These are phyloP conservation scores for Eueremaeus valkanovi DNA, from an alignment of 2,888 invertebrate genomes.

Conservation along the genomic window DNA sequence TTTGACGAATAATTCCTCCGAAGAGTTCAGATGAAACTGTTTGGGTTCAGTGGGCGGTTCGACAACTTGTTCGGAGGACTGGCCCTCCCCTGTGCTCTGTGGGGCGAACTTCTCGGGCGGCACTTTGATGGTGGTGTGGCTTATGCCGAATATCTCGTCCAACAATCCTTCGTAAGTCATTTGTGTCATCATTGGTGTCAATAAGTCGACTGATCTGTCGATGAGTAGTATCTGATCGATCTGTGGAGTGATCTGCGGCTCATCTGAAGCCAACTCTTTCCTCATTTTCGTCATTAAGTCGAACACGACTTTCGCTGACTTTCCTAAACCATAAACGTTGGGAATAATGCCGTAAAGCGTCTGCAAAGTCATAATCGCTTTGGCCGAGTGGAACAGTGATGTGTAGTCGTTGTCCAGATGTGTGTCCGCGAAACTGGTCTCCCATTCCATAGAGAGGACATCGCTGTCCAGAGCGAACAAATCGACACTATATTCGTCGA, in stretches of 20 bases:
- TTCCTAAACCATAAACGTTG: constrained; percentile 82
- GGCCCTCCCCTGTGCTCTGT: constrained; percentile 58
- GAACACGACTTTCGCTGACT: constrained; percentile 63
- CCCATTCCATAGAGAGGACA: constrained; percentile 84
- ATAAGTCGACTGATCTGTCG: constrained; percentile 84
- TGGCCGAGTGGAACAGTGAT: constrained; percentile 78
- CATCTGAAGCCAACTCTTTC: constrained; percentile 55
- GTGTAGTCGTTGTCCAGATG: constrained; percentile 84
- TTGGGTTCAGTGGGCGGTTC: constrained; percentile 64
- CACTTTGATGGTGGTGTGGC: constrained; percentile 64
- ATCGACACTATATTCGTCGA: constrained; percentile 81
- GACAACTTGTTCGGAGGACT: constrained; percentile 45
- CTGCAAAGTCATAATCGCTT: constrained; percentile 78
- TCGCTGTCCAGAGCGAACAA: constrained; percentile 88
- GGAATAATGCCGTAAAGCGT: constrained; percentile 83
- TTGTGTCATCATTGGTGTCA: constrained; percentile 88
- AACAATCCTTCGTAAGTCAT: constrained; percentile 95
- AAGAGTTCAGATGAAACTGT: constrained; percentile 76
- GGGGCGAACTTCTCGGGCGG: constrained; percentile 78
- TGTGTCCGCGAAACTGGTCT: constrained; percentile 68
- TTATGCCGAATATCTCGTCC: constrained; percentile 75
- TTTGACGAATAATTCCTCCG: constrained; percentile 81
- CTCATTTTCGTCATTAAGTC: constrained; percentile 46
- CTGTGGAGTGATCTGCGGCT: constrained; percentile 58
- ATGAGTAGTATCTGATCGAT: constrained; percentile 86